Conservation (phyloP, 2,888 invertebrate species). For the Xestia rhomboidea region DNA sequence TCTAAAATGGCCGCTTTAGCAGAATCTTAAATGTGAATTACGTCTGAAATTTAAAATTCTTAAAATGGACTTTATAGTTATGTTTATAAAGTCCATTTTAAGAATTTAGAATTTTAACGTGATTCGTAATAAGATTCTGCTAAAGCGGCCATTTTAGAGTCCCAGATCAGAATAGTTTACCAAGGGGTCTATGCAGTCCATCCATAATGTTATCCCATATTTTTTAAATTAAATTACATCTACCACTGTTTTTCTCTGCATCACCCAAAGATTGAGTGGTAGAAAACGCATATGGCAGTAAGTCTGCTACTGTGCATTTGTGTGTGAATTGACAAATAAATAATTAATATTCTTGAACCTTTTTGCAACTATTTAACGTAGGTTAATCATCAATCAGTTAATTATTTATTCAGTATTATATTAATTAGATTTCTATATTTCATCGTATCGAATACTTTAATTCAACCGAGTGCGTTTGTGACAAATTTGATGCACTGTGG, state of each 20-base stretch:
- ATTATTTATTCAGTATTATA: not conserved
- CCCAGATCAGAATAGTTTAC: not conserved
- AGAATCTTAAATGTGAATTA: no score
- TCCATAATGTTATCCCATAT: not conserved
- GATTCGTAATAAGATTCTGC: no score
- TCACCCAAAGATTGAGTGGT: not conserved
- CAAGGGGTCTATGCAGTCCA: not conserved
- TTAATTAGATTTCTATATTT: no score
- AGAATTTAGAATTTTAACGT: no score
- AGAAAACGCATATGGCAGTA: not conserved
- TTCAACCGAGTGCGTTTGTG: not conserved
- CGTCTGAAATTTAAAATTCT: no score
- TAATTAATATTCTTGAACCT: not conserved
- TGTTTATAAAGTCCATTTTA: no score
- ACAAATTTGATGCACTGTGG: conserved; percentile 23
- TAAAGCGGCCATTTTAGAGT: no score
- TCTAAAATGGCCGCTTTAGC: no score
- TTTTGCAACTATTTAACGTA: not conserved
- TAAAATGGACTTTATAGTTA: no score
- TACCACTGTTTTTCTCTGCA: not conserved
- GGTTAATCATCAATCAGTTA: not conserved
- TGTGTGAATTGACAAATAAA: not conserved
- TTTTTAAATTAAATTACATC: not conserved
- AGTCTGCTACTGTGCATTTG: not conserved
- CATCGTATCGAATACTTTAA: not conserved